Conservation (phyloP, 2,113 vertebrate species). For the Taxidea taxus region DNA sequence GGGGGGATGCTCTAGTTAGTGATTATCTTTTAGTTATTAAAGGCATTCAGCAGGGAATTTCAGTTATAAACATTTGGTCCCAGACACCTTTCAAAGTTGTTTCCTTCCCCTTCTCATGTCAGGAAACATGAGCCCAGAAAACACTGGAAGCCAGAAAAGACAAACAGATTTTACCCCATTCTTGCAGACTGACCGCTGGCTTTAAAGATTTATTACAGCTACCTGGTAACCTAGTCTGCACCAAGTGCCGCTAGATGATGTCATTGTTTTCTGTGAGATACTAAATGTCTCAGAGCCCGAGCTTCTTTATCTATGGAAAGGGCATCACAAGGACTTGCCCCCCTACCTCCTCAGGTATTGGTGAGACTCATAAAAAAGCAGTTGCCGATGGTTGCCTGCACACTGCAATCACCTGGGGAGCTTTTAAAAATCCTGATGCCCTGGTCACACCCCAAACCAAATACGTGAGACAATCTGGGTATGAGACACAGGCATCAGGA, state of each 20-base stretch:
- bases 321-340: neutral
- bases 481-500: neutral
- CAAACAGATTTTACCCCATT: slow-evolving; percentile 53
- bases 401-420: neutral
- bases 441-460: neutral
- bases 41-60: neutral
- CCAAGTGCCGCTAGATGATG: neutral
- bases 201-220: slow-evolving; percentile 54
- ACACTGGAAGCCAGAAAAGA: slow-evolving; percentile 29
- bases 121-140: slow-evolving; percentile 50
- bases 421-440: neutral
- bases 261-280: slow-evolving; percentile 31
- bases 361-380: slow-evolving; percentile 9
- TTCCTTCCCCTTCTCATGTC: slow-evolving; percentile 23
- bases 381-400: neutral
- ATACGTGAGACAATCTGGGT: neutral
- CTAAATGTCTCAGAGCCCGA: neutral
- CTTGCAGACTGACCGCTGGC: slow-evolving; percentile 2
- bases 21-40: slow-evolving; percentile 3
- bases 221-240: slow-evolving; percentile 7
- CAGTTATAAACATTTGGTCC: slow-evolving; percentile 52
- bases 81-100: slow-evolving; percentile 42
- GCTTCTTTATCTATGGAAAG: neutral
- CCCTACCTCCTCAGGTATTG: neutral
- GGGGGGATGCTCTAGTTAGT: slow-evolving; percentile 1